Percentiles rank a stretch among this genome's conserved stretches.
Evolutionary conservation across 2,888 invertebrate species (phyloP).

Genomic region (Meliscaeva auricollis): DNA sequence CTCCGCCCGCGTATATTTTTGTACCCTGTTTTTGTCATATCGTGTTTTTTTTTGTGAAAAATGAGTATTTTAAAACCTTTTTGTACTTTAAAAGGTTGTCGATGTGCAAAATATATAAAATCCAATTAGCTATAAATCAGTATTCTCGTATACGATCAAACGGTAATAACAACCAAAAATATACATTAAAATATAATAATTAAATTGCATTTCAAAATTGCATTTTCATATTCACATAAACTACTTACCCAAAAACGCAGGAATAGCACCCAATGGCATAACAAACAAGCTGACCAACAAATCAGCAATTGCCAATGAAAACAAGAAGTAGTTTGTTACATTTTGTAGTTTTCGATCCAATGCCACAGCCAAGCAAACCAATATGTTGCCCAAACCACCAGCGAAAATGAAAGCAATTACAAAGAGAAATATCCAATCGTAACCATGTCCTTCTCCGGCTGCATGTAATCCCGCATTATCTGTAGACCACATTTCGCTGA

Average conservation of each 20-base stretch:
- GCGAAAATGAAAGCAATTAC: slow-evolving; percentile 94
- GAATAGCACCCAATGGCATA: slow-evolving; percentile 97
- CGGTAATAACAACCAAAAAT: no score
- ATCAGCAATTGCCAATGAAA: slow-evolving; percentile 97
- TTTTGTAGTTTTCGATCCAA: slow-evolving; percentile 96
- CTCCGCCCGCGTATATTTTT: no score
- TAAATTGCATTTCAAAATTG: background rate
- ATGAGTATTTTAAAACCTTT: no score
- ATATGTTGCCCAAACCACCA: slow-evolving; percentile 95
- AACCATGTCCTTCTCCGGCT: slow-evolving; percentile 78
- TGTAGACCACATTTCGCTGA: slow-evolving; percentile 44
- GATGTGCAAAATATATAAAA: no score
- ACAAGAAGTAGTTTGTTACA: slow-evolving; percentile 97
- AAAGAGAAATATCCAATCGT: slow-evolving; percentile 94
- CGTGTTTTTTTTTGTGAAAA: no score
- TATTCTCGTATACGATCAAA: no score
- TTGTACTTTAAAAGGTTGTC: no score
- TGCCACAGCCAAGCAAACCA: slow-evolving; percentile 96
- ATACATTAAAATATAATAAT: no score
- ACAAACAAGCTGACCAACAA: slow-evolving; percentile 96
- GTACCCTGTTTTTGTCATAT: no score
- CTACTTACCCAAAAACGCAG: slow-evolving; percentile 94
- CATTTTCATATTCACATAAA: slow-evolving; percentile 52
- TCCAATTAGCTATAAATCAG: no score
- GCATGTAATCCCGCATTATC: slow-evolving; percentile 43